Base-by-base conservation (phyloP, 2,113 vertebrate species). In the Halcyon malimbica region DNA sequence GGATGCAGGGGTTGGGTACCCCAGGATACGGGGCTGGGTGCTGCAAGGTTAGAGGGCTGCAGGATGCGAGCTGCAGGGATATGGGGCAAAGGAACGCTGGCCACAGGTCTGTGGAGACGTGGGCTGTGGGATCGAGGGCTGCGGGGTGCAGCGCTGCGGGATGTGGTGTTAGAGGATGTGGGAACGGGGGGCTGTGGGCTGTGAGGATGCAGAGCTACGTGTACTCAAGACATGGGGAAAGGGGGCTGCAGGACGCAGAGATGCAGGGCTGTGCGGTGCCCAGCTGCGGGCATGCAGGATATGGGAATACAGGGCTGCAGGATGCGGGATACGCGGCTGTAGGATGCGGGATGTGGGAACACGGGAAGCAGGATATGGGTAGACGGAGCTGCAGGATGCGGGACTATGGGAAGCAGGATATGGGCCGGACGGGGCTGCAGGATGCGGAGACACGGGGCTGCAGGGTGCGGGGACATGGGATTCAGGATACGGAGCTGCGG, bases 391-490 rank as follows among this genome's bases (percentile, higher is more conserved):
- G 80, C 94, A 75, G 90, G 92, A 97, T 91, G 93, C 73, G 93
- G 93, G 95, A 95, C 91, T 67, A 85, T 78, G 96, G 94, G 95
- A 96, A 94, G 95, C 95, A 95, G 96, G 95, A 95, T 95, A 93
- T 89, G 90, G 87, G 78, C 57, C 91, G 71, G 70, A 95, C 83
- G 6, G 86, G 73, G 80, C 53, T 33, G 92, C 95, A 93, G 96
- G 95, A 93, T 91, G 71, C 26, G 4, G 75, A 69, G 85, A 41
- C 50, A 20, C 0, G 0, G 78, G 57, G 68, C 86, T 90, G 42
- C 9, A 6, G 67, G 33, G 46, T 69, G 76, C 1, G 0, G 77
- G 56, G 80, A 69, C 33, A 2, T 51, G 68, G 63, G 71, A 50
- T 68, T 59, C 80, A 67, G 84, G 89, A 83, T 85, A 64, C 3